A percentile compares a stretch with the other conserved stretches of the same genome.
phyloP scores from a whole-genome alignment of 2,888 invertebrate species.

The Nemotelus pantherinus region DNA sequence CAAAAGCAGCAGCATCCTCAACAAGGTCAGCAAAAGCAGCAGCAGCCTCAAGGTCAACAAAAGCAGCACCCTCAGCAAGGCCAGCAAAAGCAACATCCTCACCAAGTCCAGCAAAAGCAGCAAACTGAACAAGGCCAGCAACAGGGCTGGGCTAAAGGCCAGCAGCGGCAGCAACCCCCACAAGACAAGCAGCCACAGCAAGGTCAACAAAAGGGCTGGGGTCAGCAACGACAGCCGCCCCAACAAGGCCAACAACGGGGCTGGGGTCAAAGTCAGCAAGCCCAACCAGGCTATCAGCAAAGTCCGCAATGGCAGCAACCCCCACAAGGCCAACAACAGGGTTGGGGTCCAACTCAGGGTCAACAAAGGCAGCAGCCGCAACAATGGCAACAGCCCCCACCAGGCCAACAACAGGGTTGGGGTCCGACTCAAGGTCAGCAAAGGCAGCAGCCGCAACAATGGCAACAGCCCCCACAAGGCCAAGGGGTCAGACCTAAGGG shows the following conservation, averaged over 20 bases:
- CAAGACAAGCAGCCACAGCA: not conserved
- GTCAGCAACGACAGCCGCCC: slow-evolving; percentile 24
- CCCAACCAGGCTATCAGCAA: slow-evolving; percentile 16
- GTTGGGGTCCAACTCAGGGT: not conserved
- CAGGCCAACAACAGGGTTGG: slow-evolving; percentile 24
- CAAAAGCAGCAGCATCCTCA: not conserved
- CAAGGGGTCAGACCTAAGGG: not conserved
- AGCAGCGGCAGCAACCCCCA: not conserved
- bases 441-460: slow-evolving; percentile 17
- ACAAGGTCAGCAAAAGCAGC: slow-evolving; percentile 15
- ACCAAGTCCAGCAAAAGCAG: not conserved
- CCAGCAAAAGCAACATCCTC: not conserved
- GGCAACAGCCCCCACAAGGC: slow-evolving; percentile 39
- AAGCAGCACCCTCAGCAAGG: slow-evolving; percentile 44
- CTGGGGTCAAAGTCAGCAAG: slow-evolving; percentile 34
- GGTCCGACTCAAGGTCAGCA: not conserved
- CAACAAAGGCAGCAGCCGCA: not conserved
- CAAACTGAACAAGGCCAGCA: not conserved
- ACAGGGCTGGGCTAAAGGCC: not conserved
- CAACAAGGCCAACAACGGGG: slow-evolving; percentile 44
- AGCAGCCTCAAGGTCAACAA: slow-evolving; percentile 21
- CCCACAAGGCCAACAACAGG: slow-evolving; percentile 17
- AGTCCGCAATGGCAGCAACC: slow-evolving; percentile 37
- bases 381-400: slow-evolving; percentile 27
- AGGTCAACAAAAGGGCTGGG: not conserved